These are phyloP conservation scores for Asarcornis scutulata DNA, from an alignment of 2,113 vertebrate genomes.

Conservation along the genomic window DNA sequence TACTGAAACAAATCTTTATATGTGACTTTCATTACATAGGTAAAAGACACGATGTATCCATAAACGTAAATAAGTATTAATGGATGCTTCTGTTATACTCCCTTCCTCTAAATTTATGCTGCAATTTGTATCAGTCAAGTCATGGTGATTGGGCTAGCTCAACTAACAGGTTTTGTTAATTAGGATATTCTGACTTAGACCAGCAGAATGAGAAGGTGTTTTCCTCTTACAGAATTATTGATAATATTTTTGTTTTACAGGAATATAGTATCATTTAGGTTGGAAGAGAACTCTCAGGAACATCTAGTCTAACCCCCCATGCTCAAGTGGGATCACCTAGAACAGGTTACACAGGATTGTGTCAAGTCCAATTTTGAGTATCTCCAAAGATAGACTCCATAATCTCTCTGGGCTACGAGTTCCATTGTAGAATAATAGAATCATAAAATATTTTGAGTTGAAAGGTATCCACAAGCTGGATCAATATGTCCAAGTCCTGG, in stretches of 20 bases:
- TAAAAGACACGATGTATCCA: background rate
- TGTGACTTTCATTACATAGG: background rate
- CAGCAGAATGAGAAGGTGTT: background rate
- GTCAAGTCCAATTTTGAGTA: background rate
- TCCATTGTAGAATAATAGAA: background rate
- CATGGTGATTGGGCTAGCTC: background rate
- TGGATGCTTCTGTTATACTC: background rate
- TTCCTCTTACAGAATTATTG: background rate
- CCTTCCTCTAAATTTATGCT: background rate
- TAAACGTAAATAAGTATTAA: slow-evolving; percentile 31
- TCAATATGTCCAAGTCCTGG: background rate
- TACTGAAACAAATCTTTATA: background rate
- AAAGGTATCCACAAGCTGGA: too few relatives aligned
- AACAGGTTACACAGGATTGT: background rate
- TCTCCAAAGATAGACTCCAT: background rate
- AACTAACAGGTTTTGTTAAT: background rate
- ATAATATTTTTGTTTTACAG: background rate
- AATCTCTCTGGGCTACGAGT: background rate
- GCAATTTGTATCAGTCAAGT: background rate
- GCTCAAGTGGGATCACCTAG: background rate
- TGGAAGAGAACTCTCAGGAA: background rate
- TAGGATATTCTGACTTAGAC: background rate
- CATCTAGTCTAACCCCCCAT: background rate
- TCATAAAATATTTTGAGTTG: background rate
- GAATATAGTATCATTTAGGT: background rate